These are phyloP conservation scores for Drosophila pectinifera DNA, from an alignment of 1,140 invertebrate genomes.

Conservation along the genomic window DNA sequence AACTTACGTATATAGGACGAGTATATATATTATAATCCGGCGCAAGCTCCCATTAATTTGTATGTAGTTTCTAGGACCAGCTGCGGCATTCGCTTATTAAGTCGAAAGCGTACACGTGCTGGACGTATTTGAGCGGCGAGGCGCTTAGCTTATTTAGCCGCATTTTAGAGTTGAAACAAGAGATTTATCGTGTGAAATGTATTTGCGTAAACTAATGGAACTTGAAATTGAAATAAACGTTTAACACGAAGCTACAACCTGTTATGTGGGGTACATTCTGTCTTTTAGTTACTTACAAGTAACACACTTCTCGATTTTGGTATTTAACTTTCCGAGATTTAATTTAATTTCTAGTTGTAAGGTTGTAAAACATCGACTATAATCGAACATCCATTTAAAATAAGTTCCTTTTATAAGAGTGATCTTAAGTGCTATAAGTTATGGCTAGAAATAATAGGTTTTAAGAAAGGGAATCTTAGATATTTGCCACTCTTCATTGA, in stretches of 20 bases:
- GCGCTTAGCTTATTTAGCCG: constrained; percentile 64
- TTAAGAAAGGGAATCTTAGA: not conserved
- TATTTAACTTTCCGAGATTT: not conserved
- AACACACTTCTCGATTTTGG: not conserved
- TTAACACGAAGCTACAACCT: constrained; percentile 49
- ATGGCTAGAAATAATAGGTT: too few species aligned
- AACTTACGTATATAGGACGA: constrained; percentile 26
- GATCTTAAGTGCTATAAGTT: too few species aligned
- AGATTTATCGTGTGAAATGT: constrained; percentile 64
- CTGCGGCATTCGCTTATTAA: constrained; percentile 21
- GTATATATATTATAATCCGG: constrained; percentile 22
- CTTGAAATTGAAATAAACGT: constrained; percentile 79
- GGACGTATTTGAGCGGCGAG: constrained; percentile 17
- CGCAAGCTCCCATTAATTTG: constrained; percentile 44
- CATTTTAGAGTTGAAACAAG: constrained; percentile 69
- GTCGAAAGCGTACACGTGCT: constrained; percentile 9
- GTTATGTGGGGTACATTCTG: too few species aligned
- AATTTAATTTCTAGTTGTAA: too few species aligned
- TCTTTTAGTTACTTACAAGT: too few species aligned
- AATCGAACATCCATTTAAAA: too few species aligned
- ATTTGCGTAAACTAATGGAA: constrained; percentile 64
- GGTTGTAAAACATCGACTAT: too few species aligned
- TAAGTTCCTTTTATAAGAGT: too few species aligned
- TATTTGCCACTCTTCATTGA: not conserved
- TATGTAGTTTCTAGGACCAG: constrained; percentile 52